Percentiles rank a stretch among this genome's conserved stretches.
Evolutionary conservation across 2,113 vertebrate genomes (phyloP).

Genomic region (Eira barbara): DNA sequence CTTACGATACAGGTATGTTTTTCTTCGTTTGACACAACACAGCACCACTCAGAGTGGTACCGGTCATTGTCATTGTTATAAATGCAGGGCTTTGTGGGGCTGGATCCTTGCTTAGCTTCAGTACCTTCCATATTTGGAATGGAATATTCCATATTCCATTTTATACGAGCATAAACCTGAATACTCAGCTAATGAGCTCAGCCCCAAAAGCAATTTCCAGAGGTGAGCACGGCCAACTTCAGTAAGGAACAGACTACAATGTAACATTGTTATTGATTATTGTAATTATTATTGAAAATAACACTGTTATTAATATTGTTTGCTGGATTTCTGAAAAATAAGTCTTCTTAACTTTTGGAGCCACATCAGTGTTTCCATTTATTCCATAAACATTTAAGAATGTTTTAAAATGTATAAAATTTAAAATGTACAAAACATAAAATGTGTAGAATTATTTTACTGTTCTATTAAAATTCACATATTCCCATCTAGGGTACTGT

Average conservation of each 20-base stretch:
- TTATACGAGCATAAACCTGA: not conserved
- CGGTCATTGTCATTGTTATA: not conserved
- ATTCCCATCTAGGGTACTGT: not conserved
- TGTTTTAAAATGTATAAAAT: not conserved
- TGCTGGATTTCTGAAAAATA: conserved; percentile 22
- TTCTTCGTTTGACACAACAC: not conserved
- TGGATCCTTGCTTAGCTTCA: not conserved
- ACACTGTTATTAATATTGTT: not conserved
- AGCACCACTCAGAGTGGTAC: not conserved
- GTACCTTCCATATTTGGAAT: not conserved
- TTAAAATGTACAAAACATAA: too few relatives aligned
- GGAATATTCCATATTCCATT: too few relatives aligned
- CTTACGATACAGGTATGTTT: not conserved
- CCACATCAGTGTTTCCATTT: not conserved
- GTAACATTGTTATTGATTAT: not conserved
- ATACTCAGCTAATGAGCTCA: conserved; percentile 2
- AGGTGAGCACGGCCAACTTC: not conserved
- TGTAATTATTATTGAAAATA: too few relatives aligned
- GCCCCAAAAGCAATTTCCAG: not conserved
- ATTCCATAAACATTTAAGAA: not conserved
- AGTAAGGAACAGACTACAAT: not conserved
- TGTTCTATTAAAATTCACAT: not conserved
- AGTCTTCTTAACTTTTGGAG: not conserved
- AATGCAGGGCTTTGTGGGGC: not conserved
- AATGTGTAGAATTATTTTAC: not conserved